A percentile compares a stretch with the other conserved stretches of the same genome.
Evolutionary conservation across 1,140 invertebrate species (phyloP).

Genomic region (Zaprionus camerounensis): DNA sequence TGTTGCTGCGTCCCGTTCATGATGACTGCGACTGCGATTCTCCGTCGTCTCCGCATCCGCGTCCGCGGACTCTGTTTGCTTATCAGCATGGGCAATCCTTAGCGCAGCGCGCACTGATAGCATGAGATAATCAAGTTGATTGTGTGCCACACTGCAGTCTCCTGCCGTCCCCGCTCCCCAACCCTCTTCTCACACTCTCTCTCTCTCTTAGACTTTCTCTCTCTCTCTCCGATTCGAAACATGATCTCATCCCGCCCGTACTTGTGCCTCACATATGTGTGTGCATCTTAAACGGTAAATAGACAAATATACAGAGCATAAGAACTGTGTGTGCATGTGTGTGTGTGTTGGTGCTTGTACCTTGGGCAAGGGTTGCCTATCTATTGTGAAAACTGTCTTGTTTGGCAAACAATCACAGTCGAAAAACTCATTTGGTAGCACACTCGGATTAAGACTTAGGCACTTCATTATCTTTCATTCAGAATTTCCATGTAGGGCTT

Average conservation of each 20-base stretch:
- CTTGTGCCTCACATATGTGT: constrained; percentile 9
- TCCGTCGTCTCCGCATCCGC: background rate
- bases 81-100: constrained; percentile 45
- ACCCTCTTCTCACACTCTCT: background rate
- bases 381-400: constrained; percentile 8
- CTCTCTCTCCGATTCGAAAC: constrained; percentile 43
- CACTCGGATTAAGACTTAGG: constrained; percentile 25
- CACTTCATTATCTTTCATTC: constrained; percentile 12
- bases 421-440: constrained; percentile 17
- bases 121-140: constrained; percentile 49
- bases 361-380: constrained; percentile 47
- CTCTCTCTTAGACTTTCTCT: background rate
- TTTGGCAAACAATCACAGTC: constrained; percentile 5
- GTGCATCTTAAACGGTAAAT: constrained; percentile 28
- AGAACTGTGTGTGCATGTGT: background rate
- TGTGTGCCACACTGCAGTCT: constrained; percentile 7
- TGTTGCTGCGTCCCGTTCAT: constrained; percentile 6
- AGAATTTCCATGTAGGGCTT: background rate
- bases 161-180: background rate
- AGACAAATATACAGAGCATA: constrained; percentile 37
- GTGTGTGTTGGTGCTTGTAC: background rate
- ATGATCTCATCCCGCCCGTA: constrained; percentile 57
- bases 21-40: constrained; percentile 8
- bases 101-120: constrained; percentile 38
- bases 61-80: constrained; percentile 38